phyloP scores from a whole-genome alignment of 2,888 invertebrate genomes.

The Plebejus melissa region DNA sequence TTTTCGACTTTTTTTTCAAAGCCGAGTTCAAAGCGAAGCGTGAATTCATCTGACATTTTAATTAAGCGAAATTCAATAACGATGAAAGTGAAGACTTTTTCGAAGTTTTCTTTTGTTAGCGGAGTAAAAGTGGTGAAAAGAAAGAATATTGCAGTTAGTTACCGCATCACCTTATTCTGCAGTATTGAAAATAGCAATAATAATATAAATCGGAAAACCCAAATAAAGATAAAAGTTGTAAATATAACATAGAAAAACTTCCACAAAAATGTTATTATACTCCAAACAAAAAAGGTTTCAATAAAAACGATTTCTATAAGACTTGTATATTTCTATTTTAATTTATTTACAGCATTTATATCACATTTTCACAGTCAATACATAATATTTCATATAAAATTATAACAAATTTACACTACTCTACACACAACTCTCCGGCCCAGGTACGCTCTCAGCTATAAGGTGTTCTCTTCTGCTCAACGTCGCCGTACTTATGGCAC shows the following conservation, averaged over 20 bases:
- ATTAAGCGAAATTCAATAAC: slow-evolving; percentile 41
- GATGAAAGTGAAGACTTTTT: slow-evolving; percentile 32
- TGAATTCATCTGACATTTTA: slow-evolving; percentile 48
- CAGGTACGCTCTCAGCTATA: slow-evolving; percentile 73
- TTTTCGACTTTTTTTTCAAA: slow-evolving; percentile 32
- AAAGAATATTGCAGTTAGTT: neutral
- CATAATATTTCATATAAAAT: slow-evolving; percentile 44
- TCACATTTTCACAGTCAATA: slow-evolving; percentile 58
- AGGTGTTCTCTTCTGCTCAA: slow-evolving; percentile 70
- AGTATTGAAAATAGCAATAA: too few relatives aligned
- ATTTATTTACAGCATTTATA: slow-evolving; percentile 51
- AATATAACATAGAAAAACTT: neutral
- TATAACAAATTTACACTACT: slow-evolving; percentile 39
- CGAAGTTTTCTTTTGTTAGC: neutral
- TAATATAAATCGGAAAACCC: too few relatives aligned
- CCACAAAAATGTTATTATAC: neutral
- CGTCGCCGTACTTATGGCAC: slow-evolving; percentile 52
- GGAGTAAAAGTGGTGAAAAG: neutral
- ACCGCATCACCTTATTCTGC: too few relatives aligned
- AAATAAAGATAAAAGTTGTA: too few relatives aligned
- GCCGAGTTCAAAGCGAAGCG: slow-evolving; percentile 33
- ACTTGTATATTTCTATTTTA: slow-evolving; percentile 40
- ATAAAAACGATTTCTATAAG: neutral
- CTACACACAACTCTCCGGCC: slow-evolving; percentile 75
- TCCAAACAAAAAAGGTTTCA: neutral